These are phyloP conservation scores for Noctuana brunneofusca DNA, from an alignment of 2,888 invertebrate genomes.

Conservation along the genomic window DNA sequence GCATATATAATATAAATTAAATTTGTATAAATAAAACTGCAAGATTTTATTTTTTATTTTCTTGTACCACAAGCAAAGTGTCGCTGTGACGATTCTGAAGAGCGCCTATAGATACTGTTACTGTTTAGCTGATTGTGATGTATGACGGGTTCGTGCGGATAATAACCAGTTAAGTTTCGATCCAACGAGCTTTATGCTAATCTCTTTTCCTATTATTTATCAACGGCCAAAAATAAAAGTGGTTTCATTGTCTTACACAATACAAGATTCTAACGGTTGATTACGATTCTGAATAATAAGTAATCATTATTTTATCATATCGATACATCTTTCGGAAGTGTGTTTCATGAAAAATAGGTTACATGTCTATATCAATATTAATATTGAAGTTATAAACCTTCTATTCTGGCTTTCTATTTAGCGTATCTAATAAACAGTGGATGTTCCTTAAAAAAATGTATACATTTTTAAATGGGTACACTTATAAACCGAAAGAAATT, in stretches of 20 bases:
- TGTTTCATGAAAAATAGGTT: background rate
- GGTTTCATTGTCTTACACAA: conserved; percentile 19
- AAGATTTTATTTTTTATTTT: background rate
- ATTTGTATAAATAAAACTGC: too few species aligned
- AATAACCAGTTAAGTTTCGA: conserved; percentile 44
- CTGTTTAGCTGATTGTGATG: conserved; percentile 62
- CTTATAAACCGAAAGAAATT: too few species aligned
- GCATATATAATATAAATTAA: too few species aligned
- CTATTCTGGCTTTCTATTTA: background rate
- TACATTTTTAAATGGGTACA: too few species aligned
- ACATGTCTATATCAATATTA: background rate
- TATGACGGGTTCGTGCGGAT: conserved; percentile 50
- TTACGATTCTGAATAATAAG: conserved; percentile 7
- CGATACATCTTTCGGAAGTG: conserved; percentile 1
- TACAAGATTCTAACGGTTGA: conserved; percentile 21
- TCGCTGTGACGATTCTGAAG: conserved; percentile 45
- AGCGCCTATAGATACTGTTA: conserved; percentile 40
- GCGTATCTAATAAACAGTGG: background rate
- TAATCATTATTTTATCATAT: conserved; percentile 4
- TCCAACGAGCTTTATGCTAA: conserved; percentile 42
- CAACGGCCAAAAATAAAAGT: conserved; percentile 29
- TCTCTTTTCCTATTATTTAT: conserved; percentile 36
- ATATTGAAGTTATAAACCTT: background rate
- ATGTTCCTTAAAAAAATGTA: background rate
- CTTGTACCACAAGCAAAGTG: conserved; percentile 36